phyloP scores from a whole-genome alignment of 1,140 invertebrate genomes.

The Zaprionus nigranus region DNA sequence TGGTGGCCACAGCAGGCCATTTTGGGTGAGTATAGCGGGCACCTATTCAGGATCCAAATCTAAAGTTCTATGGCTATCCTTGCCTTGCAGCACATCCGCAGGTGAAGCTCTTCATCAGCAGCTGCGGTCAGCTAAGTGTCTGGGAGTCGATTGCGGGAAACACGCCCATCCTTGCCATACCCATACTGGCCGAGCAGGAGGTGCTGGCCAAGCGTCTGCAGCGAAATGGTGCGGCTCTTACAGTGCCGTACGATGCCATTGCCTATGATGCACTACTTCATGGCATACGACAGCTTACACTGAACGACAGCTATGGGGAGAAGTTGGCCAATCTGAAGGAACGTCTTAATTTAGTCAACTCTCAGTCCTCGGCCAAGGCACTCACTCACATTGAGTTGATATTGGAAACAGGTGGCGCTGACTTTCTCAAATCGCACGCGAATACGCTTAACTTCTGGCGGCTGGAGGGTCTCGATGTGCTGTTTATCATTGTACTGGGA shows the following conservation, averaged over 20 bases:
- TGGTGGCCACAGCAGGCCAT: constrained; percentile 91
- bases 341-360: constrained; percentile 53
- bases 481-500: constrained; percentile 71
- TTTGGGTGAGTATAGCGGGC: constrained; percentile 68
- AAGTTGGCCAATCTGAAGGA: constrained; percentile 81
- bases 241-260: constrained; percentile 59
- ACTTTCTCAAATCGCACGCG: constrained; percentile 84
- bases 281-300: constrained; percentile 68
- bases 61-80: background rate
- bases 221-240: constrained; percentile 67
- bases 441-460: constrained; percentile 84
- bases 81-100: constrained; percentile 85
- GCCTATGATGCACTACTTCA: constrained; percentile 66
- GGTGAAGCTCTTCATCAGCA: constrained; percentile 87
- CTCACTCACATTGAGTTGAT: constrained; percentile 86
- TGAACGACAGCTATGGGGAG: constrained; percentile 66
- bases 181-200: constrained; percentile 87
- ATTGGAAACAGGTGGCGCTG: constrained; percentile 84
- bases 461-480: constrained; percentile 84
- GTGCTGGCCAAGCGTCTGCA: constrained; percentile 84
- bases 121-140: constrained; percentile 87
- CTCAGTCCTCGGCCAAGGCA: constrained; percentile 78
- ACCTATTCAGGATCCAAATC: background rate
- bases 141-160: constrained; percentile 86
- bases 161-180: constrained; percentile 87